phyloP scores from a whole-genome alignment of 1,140 invertebrate species.

The Chrysomallon squamiferum region DNA sequence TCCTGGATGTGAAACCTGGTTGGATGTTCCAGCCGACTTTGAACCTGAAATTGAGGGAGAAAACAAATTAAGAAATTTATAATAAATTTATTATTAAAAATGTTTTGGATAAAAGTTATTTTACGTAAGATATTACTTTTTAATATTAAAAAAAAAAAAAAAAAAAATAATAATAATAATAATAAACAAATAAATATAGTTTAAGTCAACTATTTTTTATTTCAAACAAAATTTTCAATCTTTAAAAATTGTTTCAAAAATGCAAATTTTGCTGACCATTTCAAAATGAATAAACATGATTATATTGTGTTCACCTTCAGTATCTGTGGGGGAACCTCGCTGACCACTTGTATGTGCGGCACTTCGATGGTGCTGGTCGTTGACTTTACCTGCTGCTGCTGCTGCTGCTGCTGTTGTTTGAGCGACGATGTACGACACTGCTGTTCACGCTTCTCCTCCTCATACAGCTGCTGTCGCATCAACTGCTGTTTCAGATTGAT shows the following conservation, averaged over 20 bases:
- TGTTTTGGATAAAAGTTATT: neutral
- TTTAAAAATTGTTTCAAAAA: too few relatives aligned
- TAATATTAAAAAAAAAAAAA: neutral
- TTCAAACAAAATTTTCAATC: neutral
- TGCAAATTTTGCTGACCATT: too few relatives aligned
- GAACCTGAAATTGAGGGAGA: conserved; percentile 47
- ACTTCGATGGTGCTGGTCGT: conserved; percentile 60
- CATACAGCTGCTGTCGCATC: conserved; percentile 79
- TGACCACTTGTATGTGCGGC: conserved; percentile 54
- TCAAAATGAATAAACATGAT: too few relatives aligned
- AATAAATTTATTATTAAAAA: neutral
- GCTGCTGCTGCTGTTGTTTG: conserved; percentile 30
- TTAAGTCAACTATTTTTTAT: neutral
- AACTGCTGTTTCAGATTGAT: conserved; percentile 86
- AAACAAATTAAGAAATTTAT: neutral
- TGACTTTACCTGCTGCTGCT: too few relatives aligned
- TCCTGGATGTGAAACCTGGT: conserved; percentile 90
- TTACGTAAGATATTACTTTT: neutral
- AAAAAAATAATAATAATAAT: neutral
- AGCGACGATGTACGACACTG: conserved; percentile 56
- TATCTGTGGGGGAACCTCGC: conserved; percentile 64
- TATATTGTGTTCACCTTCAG: conserved; percentile 39
- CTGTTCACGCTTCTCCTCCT: conserved; percentile 72
- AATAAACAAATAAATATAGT: too few relatives aligned
- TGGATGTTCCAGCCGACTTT: conserved; percentile 86